Evolutionary conservation across 2,797 vertebrate species (phyloP), one percentile per base, ranked within the genome.

Genomic region (Phoxinus dragarum): DNA sequence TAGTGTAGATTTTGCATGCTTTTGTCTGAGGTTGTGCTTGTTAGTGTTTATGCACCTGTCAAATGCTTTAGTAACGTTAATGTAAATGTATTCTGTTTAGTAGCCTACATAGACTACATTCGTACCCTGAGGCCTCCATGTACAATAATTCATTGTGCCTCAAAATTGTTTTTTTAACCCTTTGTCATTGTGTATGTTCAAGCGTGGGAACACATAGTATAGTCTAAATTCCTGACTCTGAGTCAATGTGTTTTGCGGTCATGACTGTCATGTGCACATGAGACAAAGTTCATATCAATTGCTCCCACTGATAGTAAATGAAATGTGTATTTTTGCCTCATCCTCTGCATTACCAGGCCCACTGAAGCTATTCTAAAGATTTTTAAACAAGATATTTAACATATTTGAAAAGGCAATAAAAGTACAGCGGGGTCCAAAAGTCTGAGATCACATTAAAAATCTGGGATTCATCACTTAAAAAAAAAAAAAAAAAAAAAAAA

Each of bases 151-250:
- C 69, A 40, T 36, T 31, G 77, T 80, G 68, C 77, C 56, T 54
- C 78, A 84, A 76, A 81, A 56, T n/a, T 92, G 92, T 94, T 93
- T 64, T 91, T 93, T 93, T 90, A 93, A 91, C 84, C 81, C 83
- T 73, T 84, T 88, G 86, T 83, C 92, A 88, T 87, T 88, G 85
- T 88, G 83, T 92, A 90, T 75, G 69, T 88, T 89, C 88, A 89
- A 84, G 90, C 92, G 91, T 94, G 93, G 92, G 92, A 93, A 93
- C 88, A 64, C 68, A 6, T 16, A 87, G 79, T 88, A 40, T 21
- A 74, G 75, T 76, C 72, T 82, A 21, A 89, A 85, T 81, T 74
- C 84, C 84, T 85, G 67, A 71, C 75, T 72, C n/a, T 4, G 38
- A 67, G 34, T 68, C 49, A 80, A n/a, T 31, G 69, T 74, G 69